Evolutionary conservation across 1,140 invertebrate genomes (phyloP).

Genomic region (Dendroctonus ponderosae): DNA sequence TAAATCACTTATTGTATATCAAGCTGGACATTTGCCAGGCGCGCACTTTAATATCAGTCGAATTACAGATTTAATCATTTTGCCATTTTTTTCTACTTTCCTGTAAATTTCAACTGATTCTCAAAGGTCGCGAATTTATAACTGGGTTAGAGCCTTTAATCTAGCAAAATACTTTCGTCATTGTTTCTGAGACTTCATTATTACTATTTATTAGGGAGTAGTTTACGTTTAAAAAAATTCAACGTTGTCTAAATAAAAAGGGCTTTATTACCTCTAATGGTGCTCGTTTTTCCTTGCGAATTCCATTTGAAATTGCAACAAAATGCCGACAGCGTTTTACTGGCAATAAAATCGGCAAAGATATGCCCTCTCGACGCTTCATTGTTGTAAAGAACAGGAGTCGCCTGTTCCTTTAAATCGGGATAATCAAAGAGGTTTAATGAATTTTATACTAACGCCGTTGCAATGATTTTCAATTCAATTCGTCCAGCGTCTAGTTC

Average conservation of each 20-base stretch:
- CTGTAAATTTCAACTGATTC: too few species aligned
- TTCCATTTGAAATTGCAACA: constrained; percentile 24
- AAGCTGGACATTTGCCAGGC: neutral
- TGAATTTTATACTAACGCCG: constrained; percentile 2
- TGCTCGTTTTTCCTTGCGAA: constrained; percentile 11
- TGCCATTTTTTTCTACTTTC: too few species aligned
- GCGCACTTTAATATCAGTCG: too few species aligned
- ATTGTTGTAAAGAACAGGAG: constrained; percentile 7
- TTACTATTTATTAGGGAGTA: too few species aligned
- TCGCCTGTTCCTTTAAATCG: constrained; percentile 3
- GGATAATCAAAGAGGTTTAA: constrained; percentile 18
- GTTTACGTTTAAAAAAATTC: too few species aligned
- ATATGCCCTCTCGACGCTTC: constrained; percentile 17
- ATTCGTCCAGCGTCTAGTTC: too few species aligned
- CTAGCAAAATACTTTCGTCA: too few species aligned
- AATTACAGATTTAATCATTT: too few species aligned
- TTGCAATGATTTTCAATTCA: too few species aligned
- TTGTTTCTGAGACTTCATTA: too few species aligned
- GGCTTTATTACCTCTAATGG: constrained; percentile 10
- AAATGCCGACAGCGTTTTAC: constrained; percentile 20
- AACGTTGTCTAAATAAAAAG: constrained; percentile 15
- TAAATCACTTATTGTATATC: neutral
- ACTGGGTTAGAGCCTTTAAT: too few species aligned
- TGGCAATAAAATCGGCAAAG: constrained; percentile 25
- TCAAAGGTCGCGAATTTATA: too few species aligned